Evolutionary conservation across 23 tunicate genomes (phyloP).

Genomic region (Halocynthia aurantium): DNA sequence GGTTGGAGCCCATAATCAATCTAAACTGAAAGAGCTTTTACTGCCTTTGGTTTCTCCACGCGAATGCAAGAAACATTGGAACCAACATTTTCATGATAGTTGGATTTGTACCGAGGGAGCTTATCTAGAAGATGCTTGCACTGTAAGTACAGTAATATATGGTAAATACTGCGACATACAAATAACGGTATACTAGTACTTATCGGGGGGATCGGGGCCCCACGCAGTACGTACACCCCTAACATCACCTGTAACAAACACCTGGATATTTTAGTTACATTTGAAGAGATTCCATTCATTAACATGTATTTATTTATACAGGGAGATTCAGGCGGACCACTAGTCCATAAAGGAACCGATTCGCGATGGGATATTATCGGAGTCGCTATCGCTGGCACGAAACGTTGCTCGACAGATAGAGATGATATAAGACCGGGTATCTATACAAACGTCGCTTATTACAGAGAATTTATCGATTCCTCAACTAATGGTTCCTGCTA

Average conservation of each 20-base stretch:
- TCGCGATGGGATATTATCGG: constrained; percentile 57
- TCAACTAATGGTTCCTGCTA: constrained; percentile 64
- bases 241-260: background rate
- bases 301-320: constrained; percentile 3
- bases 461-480: constrained; percentile 72
- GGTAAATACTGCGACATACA: background rate
- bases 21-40: constrained; percentile 64
- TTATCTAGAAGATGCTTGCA: constrained; percentile 88
- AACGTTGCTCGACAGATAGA: constrained; percentile 64
- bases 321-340: constrained; percentile 98
- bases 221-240: background rate
- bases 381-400: constrained; percentile 88
- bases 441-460: constrained; percentile 81
- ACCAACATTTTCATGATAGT: constrained; percentile 54
- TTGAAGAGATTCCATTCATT: background rate
- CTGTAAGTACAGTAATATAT: constrained; percentile 33
- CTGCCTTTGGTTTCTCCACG: constrained; percentile 55
- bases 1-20: constrained; percentile 43
- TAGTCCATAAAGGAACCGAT: constrained; percentile 39
- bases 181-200: no score
- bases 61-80: constrained; percentile 57
- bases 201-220: no score
- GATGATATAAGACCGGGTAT: constrained; percentile 79
- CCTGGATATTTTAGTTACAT: no score
- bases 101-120: constrained; percentile 94